These are phyloP conservation scores for Heliconius eleuchia DNA, from an alignment of 1,140 invertebrate species.

Conservation along the genomic window DNA sequence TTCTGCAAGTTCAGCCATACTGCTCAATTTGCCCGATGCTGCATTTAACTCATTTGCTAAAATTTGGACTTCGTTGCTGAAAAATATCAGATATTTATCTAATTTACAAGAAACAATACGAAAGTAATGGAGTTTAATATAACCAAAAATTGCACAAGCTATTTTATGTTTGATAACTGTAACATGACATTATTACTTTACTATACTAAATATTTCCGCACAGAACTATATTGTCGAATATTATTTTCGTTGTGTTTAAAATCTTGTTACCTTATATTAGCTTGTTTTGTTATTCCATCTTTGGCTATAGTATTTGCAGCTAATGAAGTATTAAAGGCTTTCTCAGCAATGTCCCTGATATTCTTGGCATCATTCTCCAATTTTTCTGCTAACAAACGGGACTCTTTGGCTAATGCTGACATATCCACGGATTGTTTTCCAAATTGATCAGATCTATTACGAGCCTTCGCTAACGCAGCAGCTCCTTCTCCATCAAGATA, in stretches of 20 bases:
- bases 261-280: conserved; percentile 85
- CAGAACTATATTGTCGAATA: too few relatives aligned
- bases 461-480: conserved; percentile 89
- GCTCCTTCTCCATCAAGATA: conserved; percentile 91
- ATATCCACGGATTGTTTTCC: conserved; percentile 95
- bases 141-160: background rate
- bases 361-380: conserved; percentile 89
- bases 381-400: conserved; percentile 89
- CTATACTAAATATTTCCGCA: too few relatives aligned
- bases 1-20: conserved; percentile 86
- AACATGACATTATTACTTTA: too few relatives aligned
- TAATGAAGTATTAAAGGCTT: conserved; percentile 91
- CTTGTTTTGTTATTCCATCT: conserved; percentile 89
- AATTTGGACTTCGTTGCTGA: conserved; percentile 84
- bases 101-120: background rate
- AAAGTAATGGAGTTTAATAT: background rate
- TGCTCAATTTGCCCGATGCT: conserved; percentile 85
- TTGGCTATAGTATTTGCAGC: conserved; percentile 91
- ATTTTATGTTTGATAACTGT: too few relatives aligned
- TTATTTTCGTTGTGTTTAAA: too few relatives aligned
- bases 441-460: conserved; percentile 91
- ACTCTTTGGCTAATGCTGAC: conserved; percentile 94
- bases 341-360: conserved; percentile 89
- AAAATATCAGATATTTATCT: conserved; percentile 27
- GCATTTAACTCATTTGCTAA: conserved; percentile 82